Conservation (phyloP, 2,113 vertebrate species). For the Ahaetulla prasina region DNA sequence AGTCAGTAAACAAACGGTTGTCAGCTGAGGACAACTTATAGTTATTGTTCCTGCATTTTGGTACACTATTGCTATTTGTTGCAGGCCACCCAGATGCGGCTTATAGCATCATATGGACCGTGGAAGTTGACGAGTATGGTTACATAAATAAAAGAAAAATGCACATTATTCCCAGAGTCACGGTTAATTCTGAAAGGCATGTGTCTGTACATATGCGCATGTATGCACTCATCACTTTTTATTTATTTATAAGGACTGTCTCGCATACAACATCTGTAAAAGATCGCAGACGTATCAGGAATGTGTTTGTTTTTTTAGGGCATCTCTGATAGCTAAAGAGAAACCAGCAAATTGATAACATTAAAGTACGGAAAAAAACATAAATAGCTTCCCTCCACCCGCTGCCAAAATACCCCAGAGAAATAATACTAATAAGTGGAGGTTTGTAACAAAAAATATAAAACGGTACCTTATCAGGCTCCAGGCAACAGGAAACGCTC, state of each 20-base stretch:
- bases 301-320: neutral
- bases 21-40: neutral
- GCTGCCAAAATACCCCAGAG: neutral
- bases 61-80: neutral
- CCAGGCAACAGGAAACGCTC: slow-evolving; percentile 70
- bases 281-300: neutral
- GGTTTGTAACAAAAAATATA: slow-evolving; percentile 56
- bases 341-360: slow-evolving; percentile 16
- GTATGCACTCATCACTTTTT: neutral
- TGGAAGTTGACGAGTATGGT: neutral
- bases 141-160: neutral
- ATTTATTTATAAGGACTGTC: neutral
- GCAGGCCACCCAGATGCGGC: neutral
- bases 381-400: neutral
- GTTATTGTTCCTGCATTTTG: slow-evolving; percentile 17
- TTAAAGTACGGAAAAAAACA: slow-evolving; percentile 15
- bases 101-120: neutral
- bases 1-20: neutral
- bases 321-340: slow-evolving; percentile 16
- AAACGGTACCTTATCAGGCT: slow-evolving; percentile 73
- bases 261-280: slow-evolving; percentile 31
- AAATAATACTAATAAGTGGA: neutral
- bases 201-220: neutral
- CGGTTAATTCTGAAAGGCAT: neutral
- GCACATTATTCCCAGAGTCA: slow-evolving; percentile 1